Percentiles rank a stretch among this genome's conserved stretches.
These are phyloP conservation scores for Platycercus adscitus DNA, from an alignment of 2,113 vertebrate genomes.

Conservation along the genomic window DNA sequence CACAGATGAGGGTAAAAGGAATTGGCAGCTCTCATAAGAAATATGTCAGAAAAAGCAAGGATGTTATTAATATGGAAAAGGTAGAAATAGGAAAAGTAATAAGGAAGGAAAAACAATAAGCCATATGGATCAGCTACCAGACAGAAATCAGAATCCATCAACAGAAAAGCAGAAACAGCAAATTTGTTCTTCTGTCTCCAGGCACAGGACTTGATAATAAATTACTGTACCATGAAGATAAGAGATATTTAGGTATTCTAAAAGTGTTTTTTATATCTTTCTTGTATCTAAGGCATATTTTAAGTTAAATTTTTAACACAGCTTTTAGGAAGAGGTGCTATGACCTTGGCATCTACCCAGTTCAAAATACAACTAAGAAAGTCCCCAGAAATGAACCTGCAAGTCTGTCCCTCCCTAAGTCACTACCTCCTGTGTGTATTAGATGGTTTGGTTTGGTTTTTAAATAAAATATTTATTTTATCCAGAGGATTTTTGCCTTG, in stretches of 20 bases:
- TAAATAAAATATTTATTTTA: neutral
- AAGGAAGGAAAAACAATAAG: neutral
- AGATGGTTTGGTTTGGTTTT: neutral
- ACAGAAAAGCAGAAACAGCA: neutral
- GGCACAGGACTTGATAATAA: neutral
- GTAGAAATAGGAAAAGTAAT: neutral
- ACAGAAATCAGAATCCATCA: neutral
- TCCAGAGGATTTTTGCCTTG: neutral
- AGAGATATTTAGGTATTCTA: neutral
- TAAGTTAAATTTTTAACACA: neutral
- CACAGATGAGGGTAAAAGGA: neutral
- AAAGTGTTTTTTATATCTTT: neutral
- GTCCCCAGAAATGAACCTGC: neutral
- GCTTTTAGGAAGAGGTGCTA: neutral
- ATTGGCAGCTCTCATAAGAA: constrained; percentile 33
- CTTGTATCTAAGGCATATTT: neutral
- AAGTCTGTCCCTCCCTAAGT: neutral
- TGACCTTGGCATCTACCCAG: neutral
- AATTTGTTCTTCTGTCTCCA: neutral
- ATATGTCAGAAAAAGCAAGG: constrained; percentile 16
- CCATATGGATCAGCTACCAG: neutral
- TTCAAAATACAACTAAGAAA: neutral
- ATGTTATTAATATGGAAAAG: constrained; percentile 27
- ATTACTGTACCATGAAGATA: neutral
- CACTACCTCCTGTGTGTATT: neutral